Evolutionary conservation across 1,140 invertebrate genomes (phyloP), one percentile per base, ranked within the genome.

Genomic region (Heliothis subflexa): DNA sequence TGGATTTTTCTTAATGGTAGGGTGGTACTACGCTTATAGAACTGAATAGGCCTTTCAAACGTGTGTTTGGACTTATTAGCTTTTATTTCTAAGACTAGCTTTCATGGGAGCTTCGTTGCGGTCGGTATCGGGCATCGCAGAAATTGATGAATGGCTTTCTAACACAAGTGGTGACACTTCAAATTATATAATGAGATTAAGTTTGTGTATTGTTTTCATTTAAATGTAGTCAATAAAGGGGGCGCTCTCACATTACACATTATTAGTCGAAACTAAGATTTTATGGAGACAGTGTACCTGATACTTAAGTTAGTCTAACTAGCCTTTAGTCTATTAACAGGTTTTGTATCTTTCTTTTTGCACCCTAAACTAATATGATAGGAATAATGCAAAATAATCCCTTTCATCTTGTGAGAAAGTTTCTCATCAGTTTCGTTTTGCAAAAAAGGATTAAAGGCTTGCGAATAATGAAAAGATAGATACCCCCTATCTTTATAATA

Each of bases 31-130:
- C 87, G 83, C 83, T 83, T 85, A 84, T 83, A 82, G 81, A 85
- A 83, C 84, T 92, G 87, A 93, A 94, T 92, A 89, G 88, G 86
- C 82, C 88, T 90, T 93, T 93, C 85, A 92, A 91, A 88, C 86
- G 83, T 85, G 76, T 89, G 86, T 91, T 91, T 89, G 85, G 81
- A 89, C 86, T 91, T 94, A 94, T 93, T 92, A 91, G 89, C 88
- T 90, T 92, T 92, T 93, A 93, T 92, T 92, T 90, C 89, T 94
- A 91, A 91, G 88, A 89, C 89, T 91, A 92, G 85, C 89, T 92
- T 86, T 90, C 86, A 91, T 90, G 88, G 86, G 88, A 88, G 83
- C 83, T 84, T 54, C 64, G 52, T 66, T 57, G 62, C 18, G 62
- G 61, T 47, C 18, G 62, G 28, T 66, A 68, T 77, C 68, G 71